These are phyloP conservation scores for Mastomys natalensis DNA, from an alignment of 2,113 vertebrate species.

Conservation along the genomic window DNA sequence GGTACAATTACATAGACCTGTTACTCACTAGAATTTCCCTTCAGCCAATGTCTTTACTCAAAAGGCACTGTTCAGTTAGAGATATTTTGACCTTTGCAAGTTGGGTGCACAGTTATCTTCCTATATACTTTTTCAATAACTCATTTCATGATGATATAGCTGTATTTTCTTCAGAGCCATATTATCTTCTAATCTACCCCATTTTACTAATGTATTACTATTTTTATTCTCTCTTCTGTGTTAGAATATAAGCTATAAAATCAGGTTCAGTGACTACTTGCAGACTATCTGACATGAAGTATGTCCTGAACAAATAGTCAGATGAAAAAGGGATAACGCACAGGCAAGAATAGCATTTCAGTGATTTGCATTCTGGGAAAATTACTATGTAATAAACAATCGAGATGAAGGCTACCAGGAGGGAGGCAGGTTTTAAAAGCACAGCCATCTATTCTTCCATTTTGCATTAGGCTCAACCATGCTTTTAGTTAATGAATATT, in stretches of 20 bases:
- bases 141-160: neutral
- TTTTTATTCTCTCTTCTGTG: neutral
- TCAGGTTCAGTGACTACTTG: neutral
- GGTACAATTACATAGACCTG: neutral
- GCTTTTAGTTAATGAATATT: conserved; percentile 67
- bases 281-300: neutral
- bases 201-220: neutral
- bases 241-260: neutral
- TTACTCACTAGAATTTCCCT: neutral
- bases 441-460: neutral
- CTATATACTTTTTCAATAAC: neutral
- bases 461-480: conserved; percentile 40
- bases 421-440: conserved; percentile 15
- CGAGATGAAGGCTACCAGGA: neutral
- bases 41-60: neutral
- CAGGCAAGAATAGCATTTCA: neutral
- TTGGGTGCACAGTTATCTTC: neutral
- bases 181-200: neutral
- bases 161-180: neutral
- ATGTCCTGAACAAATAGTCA: neutral
- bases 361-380: neutral
- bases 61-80: neutral
- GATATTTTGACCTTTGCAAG: neutral
- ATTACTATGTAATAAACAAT: neutral
- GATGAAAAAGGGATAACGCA: neutral